These are phyloP conservation scores for Xiphias gladius DNA, from an alignment of 2,113 vertebrate species.

Conservation along the genomic window DNA sequence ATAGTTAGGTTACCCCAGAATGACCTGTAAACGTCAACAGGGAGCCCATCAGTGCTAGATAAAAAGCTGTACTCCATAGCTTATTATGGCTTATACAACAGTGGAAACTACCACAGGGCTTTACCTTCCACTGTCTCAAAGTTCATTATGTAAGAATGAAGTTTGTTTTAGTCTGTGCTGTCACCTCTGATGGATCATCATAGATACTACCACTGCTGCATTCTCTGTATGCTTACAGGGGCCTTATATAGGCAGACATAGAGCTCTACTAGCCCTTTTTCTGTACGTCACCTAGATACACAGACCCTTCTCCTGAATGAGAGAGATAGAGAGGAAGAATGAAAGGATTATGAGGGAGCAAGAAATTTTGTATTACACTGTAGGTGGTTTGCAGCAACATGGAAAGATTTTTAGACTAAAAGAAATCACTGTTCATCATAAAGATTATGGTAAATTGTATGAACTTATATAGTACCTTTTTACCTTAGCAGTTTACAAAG, in stretches of 20 bases:
- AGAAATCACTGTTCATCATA: neutral
- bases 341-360: constrained; percentile 15
- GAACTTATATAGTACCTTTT: no score
- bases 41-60: constrained; percentile 1
- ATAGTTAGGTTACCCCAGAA: neutral
- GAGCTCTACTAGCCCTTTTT: neutral
- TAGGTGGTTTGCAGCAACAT: neutral
- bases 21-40: constrained; percentile 32
- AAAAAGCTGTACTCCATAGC: constrained; percentile 2
- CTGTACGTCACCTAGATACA: neutral
- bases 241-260: neutral
- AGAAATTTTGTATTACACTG: neutral
- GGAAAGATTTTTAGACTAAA: neutral
- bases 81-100: constrained; percentile 6
- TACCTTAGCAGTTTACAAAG: no score
- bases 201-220: constrained; percentile 2
- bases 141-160: neutral
- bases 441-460: neutral
- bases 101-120: neutral
- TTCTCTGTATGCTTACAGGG: neutral
- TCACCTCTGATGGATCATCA: constrained; percentile 22
- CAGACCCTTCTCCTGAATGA: neutral
- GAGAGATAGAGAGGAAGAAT: neutral
- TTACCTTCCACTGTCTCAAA: neutral
- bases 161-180: constrained; percentile 8